Percentiles rank a stretch among this genome's conserved stretches.
phyloP scores from a whole-genome alignment of 2,797 vertebrate genomes.

The Podarcis siculus region DNA sequence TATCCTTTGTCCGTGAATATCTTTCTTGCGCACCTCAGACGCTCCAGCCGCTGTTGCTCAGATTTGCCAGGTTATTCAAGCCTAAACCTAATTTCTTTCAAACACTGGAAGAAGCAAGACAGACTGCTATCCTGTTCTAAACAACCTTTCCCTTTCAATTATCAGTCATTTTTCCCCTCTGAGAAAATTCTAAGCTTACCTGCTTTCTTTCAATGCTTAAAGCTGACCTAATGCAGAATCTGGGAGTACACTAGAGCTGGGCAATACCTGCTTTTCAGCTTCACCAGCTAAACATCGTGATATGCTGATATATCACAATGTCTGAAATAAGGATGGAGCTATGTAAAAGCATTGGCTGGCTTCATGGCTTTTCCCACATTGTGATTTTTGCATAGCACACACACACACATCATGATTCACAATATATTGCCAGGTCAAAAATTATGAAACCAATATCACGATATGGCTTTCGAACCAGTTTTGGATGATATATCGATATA shows the following conservation, averaged over 20 bases:
- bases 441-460: no score
- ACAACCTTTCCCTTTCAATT: constrained; percentile 57
- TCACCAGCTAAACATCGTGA: no score
- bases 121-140: neutral
- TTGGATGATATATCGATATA: no score
- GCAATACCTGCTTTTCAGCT: no score
- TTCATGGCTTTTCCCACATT: no score
- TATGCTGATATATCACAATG: no score
- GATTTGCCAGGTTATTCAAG: neutral
- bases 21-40: constrained; percentile 6
- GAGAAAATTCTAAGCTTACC: constrained; percentile 66
- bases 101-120: neutral
- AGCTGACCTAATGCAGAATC: neutral
- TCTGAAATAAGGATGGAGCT: no score
- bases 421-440: no score
- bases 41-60: constrained; percentile 15
- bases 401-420: no score
- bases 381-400: no score
- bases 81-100: constrained; percentile 6
- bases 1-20: constrained; percentile 31
- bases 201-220: constrained; percentile 40
- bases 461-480: no score
- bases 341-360: no score
- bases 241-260: neutral
- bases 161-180: neutral